A percentile compares a stretch with the other conserved stretches of the same genome.
phyloP scores from a whole-genome alignment of 2,888 invertebrate genomes.

The Mimachlamys varia region DNA sequence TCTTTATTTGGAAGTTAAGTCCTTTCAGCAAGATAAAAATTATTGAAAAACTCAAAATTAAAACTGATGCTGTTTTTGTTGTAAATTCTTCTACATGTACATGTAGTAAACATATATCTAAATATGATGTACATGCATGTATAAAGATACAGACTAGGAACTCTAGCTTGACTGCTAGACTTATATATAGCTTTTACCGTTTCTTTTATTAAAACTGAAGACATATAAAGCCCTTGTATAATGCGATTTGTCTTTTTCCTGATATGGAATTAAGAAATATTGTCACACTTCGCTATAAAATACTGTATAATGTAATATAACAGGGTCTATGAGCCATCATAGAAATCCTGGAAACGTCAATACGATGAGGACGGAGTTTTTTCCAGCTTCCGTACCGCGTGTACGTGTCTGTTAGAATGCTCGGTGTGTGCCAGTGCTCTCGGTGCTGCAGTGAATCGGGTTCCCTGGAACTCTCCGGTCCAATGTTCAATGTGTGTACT shows the following conservation, averaged over 20 bases:
- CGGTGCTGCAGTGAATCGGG: not conserved
- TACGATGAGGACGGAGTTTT: not conserved
- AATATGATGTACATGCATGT: too few relatives aligned
- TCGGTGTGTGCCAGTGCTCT: not conserved
- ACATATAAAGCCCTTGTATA: too few relatives aligned
- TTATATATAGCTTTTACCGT: too few relatives aligned
- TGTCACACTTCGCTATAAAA: not conserved
- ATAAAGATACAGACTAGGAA: too few relatives aligned
- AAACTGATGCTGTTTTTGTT: too few relatives aligned
- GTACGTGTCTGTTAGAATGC: not conserved
- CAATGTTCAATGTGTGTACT: slow-evolving; percentile 12
- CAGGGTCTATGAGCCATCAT: not conserved
- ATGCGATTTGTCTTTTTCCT: not conserved
- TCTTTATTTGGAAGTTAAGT: too few relatives aligned
- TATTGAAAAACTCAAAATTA: too few relatives aligned
- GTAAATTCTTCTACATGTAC: too few relatives aligned
- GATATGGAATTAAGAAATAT: not conserved
- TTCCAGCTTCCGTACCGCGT: not conserved
- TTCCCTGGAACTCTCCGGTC: slow-evolving; percentile 1
- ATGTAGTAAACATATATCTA: too few relatives aligned
- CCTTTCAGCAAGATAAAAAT: too few relatives aligned
- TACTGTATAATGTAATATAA: not conserved
- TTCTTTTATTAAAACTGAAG: too few relatives aligned
- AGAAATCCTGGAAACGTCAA: not conserved
- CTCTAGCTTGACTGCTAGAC: too few relatives aligned